Evolutionary conservation across 2,113 vertebrate genomes (phyloP).

Genomic region (Trogon surrucura): DNA sequence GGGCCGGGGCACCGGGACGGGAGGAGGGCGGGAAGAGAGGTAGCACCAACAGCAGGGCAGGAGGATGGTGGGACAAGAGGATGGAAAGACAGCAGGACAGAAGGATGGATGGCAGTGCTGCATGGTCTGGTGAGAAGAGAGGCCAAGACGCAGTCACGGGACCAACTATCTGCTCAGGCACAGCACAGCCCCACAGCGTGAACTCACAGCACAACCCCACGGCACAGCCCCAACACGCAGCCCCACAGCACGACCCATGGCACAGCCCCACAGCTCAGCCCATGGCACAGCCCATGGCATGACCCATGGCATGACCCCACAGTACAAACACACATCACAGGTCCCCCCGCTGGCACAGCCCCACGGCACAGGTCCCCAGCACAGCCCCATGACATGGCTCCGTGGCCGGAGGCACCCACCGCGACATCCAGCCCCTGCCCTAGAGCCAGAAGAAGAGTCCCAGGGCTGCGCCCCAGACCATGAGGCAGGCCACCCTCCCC

Average conservation of each 20-base stretch:
- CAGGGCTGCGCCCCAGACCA: not conserved
- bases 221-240: not conserved
- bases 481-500: not conserved
- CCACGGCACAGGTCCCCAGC: not conserved
- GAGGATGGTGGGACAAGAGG: not conserved
- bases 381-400: not conserved
- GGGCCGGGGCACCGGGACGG: conserved; percentile 45
- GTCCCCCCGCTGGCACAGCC: not conserved
- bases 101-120: not conserved
- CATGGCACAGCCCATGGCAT: not conserved
- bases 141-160: not conserved
- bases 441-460: not conserved
- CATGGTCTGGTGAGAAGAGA: not conserved
- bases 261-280: not conserved
- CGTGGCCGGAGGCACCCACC: not conserved
- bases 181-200: not conserved
- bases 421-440: not conserved
- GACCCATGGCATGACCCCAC: not conserved
- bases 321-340: not conserved
- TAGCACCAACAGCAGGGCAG: not conserved
- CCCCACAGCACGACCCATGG: not conserved
- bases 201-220: not conserved
- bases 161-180: not conserved
- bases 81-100: conserved; percentile 7
- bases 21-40: not conserved